A percentile compares a stretch with the other conserved stretches of the same genome.
Evolutionary conservation across 2,888 invertebrate genomes (phyloP).

Genomic region (Dromius quadrimaculatus): DNA sequence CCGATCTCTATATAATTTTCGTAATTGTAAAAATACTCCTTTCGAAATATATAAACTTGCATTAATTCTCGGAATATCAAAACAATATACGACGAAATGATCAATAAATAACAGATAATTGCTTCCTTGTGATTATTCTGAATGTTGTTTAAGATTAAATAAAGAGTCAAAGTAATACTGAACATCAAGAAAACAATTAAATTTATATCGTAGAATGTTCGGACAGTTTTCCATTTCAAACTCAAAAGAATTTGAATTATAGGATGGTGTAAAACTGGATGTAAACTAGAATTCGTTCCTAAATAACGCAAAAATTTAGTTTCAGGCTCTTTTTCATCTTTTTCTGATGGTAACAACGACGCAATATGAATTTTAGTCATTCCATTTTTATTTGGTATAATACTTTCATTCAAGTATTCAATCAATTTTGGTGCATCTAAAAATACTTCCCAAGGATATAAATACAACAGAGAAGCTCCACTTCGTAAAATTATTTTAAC

Average conservation of each 20-base stretch:
- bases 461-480: conserved; percentile 35
- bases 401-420: conserved; percentile 42
- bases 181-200: conserved; percentile 46
- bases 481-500: conserved; percentile 16
- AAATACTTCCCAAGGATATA: conserved; percentile 44
- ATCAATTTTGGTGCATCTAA: conserved; percentile 31
- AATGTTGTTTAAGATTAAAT: conserved; percentile 21
- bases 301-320: conserved; percentile 40
- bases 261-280: conserved; percentile 39
- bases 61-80: conserved; percentile 36
- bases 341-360: conserved; percentile 33
- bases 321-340: conserved; percentile 45
- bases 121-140: neutral
- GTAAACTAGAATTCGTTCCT: conserved; percentile 34
- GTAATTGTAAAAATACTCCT: conserved; percentile 38
- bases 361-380: conserved; percentile 39
- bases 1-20: conserved; percentile 46
- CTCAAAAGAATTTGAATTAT: conserved; percentile 36
- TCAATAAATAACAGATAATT: conserved; percentile 19
- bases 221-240: conserved; percentile 43
- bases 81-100: conserved; percentile 29
- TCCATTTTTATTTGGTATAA: conserved; percentile 18
- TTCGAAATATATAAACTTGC: conserved; percentile 43
- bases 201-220: conserved; percentile 40
- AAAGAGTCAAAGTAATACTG: conserved; percentile 27